These are phyloP conservation scores for Colletes collaris DNA, from an alignment of 2,888 invertebrate genomes.

Conservation along the genomic window DNA sequence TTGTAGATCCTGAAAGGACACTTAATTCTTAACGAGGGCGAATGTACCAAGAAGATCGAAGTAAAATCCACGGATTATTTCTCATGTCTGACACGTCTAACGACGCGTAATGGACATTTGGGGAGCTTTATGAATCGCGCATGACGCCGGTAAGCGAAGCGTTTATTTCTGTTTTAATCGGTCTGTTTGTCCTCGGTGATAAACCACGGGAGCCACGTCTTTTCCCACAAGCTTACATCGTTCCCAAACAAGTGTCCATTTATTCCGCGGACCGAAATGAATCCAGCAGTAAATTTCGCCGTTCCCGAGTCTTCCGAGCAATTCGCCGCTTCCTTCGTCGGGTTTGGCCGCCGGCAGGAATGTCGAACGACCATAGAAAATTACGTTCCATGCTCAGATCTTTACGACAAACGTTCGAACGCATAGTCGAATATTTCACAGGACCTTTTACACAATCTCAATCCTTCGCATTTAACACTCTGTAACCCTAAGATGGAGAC, in stretches of 20 bases:
- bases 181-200: slow-evolving; percentile 59
- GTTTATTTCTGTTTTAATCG: slow-evolving; percentile 68
- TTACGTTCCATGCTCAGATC: slow-evolving; percentile 28
- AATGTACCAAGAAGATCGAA: not conserved
- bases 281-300: slow-evolving; percentile 57
- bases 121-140: slow-evolving; percentile 60
- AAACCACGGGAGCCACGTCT: slow-evolving; percentile 55
- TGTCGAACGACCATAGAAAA: slow-evolving; percentile 46
- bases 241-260: slow-evolving; percentile 63
- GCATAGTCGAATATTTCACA: too few relatives aligned
- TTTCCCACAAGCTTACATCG: slow-evolving; percentile 53
- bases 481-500: too few relatives aligned
- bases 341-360: slow-evolving; percentile 10
- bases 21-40: slow-evolving; percentile 31
- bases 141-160: slow-evolving; percentile 56
- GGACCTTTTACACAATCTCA: too few relatives aligned
- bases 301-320: slow-evolving; percentile 12
- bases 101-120: slow-evolving; percentile 34
- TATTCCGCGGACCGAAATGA: slow-evolving; percentile 58
- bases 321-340: slow-evolving; percentile 23
- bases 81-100: slow-evolving; percentile 37
- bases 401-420: not conserved
- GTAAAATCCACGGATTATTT: slow-evolving; percentile 36
- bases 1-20: slow-evolving; percentile 24
- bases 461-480: too few relatives aligned